Evolutionary conservation across 1,140 invertebrate species (phyloP), one percentile per base, ranked within the genome.

Genomic region (Psix sp.): DNA sequence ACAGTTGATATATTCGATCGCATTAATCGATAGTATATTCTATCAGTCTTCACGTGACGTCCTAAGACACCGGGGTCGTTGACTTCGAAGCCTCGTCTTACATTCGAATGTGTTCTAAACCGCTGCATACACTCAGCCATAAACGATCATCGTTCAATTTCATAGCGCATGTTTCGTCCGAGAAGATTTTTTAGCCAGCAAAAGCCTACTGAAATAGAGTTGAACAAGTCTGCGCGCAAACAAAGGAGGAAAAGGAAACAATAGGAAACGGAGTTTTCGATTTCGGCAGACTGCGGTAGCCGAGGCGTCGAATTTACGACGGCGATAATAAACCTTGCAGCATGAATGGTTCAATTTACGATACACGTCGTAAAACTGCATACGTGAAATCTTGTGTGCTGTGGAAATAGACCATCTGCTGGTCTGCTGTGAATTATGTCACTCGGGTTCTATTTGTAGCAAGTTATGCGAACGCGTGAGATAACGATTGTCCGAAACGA

Each of bases 1-100:
- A 68, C 52, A 18, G 65, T 31, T 52, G 46, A 59, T 68, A 67
- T 57, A 68, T 68, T 59, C 52, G 52, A 59, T 68, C 54, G 54
- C 46, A 68, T 52, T 68, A 43, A 67, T 67, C 52, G 63, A 67
- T 67, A 67, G 38, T 51, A 18, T 51, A 57, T 57, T 57, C 52
- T 43, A 67, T 67, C 59, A 67, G 52, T 59, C 63, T 67, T 56
- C 63, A 59, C 43, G 63, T n/a, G 35, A 40, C 45, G 59, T 66
- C 62, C 29, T 49, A 35, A 48, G 42, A 48, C 43, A 57, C 35
- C 3, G 15, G 36, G 62, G 62, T 66, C 62, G 26, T 66, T 66
- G 62, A 57, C 62, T 57, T 26, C 24, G 11, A 38, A 29, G 21
- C 15, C 16, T 42, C 18, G 36, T 62, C 46, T 62, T 42, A 62